Base-by-base conservation (phyloP, 2,888 invertebrate genomes). In the Apodemia hepburni region DNA sequence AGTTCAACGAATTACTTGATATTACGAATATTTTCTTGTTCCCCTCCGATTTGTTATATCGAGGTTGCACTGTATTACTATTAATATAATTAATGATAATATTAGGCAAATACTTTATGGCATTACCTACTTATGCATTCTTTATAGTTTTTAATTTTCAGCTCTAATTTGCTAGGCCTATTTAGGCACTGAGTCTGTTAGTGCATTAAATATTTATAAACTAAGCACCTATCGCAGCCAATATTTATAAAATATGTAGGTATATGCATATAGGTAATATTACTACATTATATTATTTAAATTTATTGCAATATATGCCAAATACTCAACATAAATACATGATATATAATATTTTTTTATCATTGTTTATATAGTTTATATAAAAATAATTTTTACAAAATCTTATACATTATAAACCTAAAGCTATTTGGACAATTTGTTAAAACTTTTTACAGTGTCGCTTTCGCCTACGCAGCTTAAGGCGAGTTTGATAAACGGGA, bases 401-500 rank as follows among this genome's bases (percentile, higher is more conserved):
- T 54, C 51, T 54, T 54, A 54, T 22, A 51, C 4, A 4, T 22
- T 42, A 15, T 18, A 27, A 51, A 51, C 51, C 51, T 51, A 51
- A 51, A 51, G 51, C 51, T 51, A 51, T 51, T 22, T 51, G 51
- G 51, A 51, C 51, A 51, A 22, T 15, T 15, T 42, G 42, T 27
- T 54, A 22, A 27, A 54, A 54, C 51, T 54, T 54, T 54, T 54
- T 54, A 54, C 18, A 45, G 58, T 22, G 33, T 45, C 29, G 58
- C 33, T 45, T 45, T 45, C 42, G 59, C 33, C 58, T 61, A 58
- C 27, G 61, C 58, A 61, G 59, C 61, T 54, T 42, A 18, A 54
- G 51, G 35, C 61, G 33, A 66, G 58, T n/a, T 54, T 49, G 57
- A 49, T 58, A 42, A 61, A 64, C 22, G 63, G 65, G 63, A 61